Base-by-base conservation (phyloP, 2,797 vertebrate species). In the Sphenopsis melanotis region DNA sequence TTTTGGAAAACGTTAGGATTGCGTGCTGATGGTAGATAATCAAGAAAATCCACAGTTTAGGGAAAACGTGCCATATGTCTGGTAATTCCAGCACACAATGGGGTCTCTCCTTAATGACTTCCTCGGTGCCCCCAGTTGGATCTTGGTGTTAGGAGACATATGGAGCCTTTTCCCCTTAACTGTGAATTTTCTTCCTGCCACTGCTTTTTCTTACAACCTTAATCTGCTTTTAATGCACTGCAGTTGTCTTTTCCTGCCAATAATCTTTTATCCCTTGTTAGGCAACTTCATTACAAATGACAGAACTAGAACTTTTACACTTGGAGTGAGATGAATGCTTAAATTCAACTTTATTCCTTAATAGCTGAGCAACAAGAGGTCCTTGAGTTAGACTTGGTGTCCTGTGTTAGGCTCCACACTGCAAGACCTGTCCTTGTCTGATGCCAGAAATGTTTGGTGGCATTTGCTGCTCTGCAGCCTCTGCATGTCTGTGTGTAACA, bases 211-310 rank as follows among this genome's bases (percentile, higher is more conserved):
- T 94, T 96, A 95, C 95, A 97, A 96, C 95, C 93, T 97, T 98
- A 97, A 98, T 97, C 97, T 97, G 94, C 95, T 97, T 97, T 97
- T 97, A 98, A 98, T 98, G 97, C 94, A 95, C 95, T 96, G 90
- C 92, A 93, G 80, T 94, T 97, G 76, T 96, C 96, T 97, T 88
- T 93, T 95, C 81, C 87, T 90, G 94, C 96, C 96, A 97, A 94
- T 97, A 96, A 98, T 97, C 94, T 94, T 96, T 98, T 97, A 97
- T 96, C 95, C 96, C 97, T 97, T 95, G 97, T 98, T 98, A 98
- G 94, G 86, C 36, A 18, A 66, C 89, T 92, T 96, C 94, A 60
- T 96, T 96, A 93, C 89, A 96, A 95, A 94, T 63, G 93, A 94
- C 93, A 94, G 92, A 90, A 81, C 39, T 63, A 83, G 87, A 93